A percentile compares a stretch with the other conserved stretches of the same genome.
Evolutionary conservation across 1,140 invertebrate species (phyloP).

Genomic region (Megathymus violae): DNA sequence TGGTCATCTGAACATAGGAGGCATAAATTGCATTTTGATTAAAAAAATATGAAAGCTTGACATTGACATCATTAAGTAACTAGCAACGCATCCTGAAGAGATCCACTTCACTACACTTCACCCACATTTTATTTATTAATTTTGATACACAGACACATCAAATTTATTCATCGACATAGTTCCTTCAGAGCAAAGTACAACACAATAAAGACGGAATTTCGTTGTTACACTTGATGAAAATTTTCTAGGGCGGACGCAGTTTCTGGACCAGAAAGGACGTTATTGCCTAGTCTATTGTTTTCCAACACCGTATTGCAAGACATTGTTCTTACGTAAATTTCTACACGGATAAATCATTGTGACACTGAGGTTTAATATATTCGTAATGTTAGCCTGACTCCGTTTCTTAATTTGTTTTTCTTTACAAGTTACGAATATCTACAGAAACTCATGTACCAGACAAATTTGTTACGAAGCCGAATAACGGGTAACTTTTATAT

Average conservation of each 20-base stretch:
- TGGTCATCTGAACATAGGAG: too few species aligned
- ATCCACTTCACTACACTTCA: too few species aligned
- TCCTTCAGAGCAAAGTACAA: conserved; percentile 5
- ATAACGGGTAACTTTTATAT: too few species aligned
- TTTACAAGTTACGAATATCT: background rate
- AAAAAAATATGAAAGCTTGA: too few species aligned
- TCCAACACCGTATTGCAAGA: conserved; percentile 40
- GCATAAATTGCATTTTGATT: too few species aligned
- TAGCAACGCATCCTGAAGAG: too few species aligned
- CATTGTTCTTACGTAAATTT: conserved; percentile 44
- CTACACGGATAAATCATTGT: conserved; percentile 23
- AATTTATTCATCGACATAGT: too few species aligned
- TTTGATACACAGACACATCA: too few species aligned
- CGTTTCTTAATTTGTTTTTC: background rate
- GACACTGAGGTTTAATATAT: conserved; percentile 32
- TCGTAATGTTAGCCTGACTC: background rate
- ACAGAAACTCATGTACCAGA: background rate
- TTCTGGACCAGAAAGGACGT: conserved; percentile 76
- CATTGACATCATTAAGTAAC: too few species aligned
- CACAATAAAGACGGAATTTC: conserved; percentile 14
- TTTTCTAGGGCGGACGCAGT: conserved; percentile 62
- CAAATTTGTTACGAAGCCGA: background rate
- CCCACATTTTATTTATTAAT: too few species aligned
- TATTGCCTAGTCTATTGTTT: conserved; percentile 60
- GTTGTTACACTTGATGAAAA: conserved; percentile 35